A percentile compares a stretch with the other conserved stretches of the same genome.
These are phyloP conservation scores for Melitaea athalia DNA, from an alignment of 2,888 invertebrate genomes.

Conservation along the genomic window DNA sequence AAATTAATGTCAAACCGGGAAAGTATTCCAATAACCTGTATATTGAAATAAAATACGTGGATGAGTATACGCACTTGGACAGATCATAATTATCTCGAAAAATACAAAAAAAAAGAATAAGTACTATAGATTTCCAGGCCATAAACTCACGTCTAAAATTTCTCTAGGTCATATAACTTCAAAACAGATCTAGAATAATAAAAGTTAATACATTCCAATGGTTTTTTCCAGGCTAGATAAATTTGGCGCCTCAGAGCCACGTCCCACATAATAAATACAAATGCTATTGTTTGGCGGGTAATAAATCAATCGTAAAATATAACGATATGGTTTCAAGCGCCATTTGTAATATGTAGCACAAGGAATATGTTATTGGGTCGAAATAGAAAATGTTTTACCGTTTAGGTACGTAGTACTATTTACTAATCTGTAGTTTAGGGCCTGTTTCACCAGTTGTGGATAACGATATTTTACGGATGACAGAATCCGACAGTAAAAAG, in stretches of 20 bases:
- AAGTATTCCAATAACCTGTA: too few species aligned
- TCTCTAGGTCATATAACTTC: not conserved
- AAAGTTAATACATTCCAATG: slow-evolving; percentile 2
- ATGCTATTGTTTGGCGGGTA: slow-evolving; percentile 35
- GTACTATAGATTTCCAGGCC: not conserved
- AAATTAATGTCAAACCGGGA: too few species aligned
- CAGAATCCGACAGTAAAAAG: too few species aligned
- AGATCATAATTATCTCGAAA: too few species aligned
- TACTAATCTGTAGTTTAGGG: too few species aligned
- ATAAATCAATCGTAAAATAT: slow-evolving; percentile 40
- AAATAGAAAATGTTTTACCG: slow-evolving; percentile 9
- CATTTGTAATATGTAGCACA: slow-evolving; percentile 19
- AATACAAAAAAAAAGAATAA: not conserved
- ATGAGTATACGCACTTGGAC: too few species aligned
- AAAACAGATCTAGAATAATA: not conserved
- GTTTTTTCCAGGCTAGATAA: slow-evolving; percentile 27
- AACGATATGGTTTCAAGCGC: slow-evolving; percentile 18
- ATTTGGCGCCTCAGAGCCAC: slow-evolving; percentile 31
- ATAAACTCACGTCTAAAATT: not conserved
- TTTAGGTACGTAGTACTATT: too few species aligned
- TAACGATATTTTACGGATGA: too few species aligned
- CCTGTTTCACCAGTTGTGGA: too few species aligned
- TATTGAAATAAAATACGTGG: too few species aligned
- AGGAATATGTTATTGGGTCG: slow-evolving; percentile 14
- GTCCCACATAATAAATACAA: slow-evolving; percentile 38